Percentiles rank a stretch among this genome's conserved stretches.
phyloP scores from a whole-genome alignment of 2,113 vertebrate genomes.

The Isurus oxyrinchus region DNA sequence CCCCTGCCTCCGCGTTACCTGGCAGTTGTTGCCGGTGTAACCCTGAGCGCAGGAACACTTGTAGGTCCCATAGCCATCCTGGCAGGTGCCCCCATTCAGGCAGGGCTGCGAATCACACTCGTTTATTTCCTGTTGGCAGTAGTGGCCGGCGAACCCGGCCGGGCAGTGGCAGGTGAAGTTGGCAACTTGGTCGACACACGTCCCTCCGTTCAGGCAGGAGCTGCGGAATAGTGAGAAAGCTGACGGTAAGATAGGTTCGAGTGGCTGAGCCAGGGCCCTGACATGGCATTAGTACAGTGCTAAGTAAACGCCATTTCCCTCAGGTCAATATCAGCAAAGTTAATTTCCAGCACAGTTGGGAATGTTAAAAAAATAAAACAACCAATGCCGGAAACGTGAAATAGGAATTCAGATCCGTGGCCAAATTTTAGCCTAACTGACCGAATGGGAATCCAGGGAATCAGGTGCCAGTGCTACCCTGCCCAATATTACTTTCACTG shows the following conservation, averaged over 20 bases:
- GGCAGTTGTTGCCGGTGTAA: constrained; percentile 49
- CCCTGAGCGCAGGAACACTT: constrained; percentile 48
- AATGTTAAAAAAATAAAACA: too few relatives aligned
- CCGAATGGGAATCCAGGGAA: too few relatives aligned
- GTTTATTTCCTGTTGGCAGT: constrained; percentile 39
- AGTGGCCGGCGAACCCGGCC: constrained; percentile 37
- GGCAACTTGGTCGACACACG: constrained; percentile 40
- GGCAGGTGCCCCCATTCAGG: constrained; percentile 50
- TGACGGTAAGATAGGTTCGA: neutral
- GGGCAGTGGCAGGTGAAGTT: constrained; percentile 41
- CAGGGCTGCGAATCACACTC: constrained; percentile 46
- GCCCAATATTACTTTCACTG: too few relatives aligned
- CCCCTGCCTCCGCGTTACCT: constrained; percentile 44
- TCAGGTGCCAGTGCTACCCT: too few relatives aligned
- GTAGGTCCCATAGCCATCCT: constrained; percentile 47
- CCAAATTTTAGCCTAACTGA: too few relatives aligned
- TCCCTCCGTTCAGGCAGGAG: constrained; percentile 41
- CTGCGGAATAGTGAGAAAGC: neutral
- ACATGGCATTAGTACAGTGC: neutral
- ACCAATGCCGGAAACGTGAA: too few relatives aligned
- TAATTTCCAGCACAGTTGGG: too few relatives aligned
- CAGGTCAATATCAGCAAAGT: too few relatives aligned
- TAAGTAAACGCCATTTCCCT: too few relatives aligned
- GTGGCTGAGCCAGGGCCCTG: neutral
- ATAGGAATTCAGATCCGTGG: too few relatives aligned